Evolutionary conservation across 2,113 vertebrate species (phyloP).

Genomic region (Labeo rohita): DNA sequence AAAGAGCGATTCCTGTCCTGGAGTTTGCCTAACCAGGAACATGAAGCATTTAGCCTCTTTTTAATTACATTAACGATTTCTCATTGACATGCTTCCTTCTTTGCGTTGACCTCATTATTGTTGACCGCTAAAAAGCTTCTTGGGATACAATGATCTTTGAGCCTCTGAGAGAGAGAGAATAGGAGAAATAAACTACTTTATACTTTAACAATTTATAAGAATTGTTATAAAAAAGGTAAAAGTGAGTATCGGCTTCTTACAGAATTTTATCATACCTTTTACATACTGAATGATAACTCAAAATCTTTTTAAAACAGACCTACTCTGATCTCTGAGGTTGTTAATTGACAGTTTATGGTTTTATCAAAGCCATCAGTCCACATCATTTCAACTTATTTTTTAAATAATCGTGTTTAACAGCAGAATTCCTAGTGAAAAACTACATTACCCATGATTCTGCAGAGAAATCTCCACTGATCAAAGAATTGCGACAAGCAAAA

Average conservation of each 20-base stretch:
- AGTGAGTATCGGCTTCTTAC: neutral
- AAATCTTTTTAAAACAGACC: too few species aligned
- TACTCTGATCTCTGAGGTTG: too few species aligned
- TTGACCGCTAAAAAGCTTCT: neutral
- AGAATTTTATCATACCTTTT: neutral
- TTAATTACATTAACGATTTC: constrained; percentile 6
- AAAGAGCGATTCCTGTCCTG: neutral
- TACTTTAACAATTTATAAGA: neutral
- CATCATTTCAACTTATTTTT: neutral
- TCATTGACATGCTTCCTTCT: neutral
- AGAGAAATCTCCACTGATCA: neutral
- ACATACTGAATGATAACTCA: too few species aligned
- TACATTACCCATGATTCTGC: neutral
- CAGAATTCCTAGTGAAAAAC: neutral
- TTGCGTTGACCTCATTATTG: neutral
- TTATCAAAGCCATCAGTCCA: neutral
- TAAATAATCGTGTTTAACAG: neutral
- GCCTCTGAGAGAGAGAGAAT: neutral
- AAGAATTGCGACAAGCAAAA: neutral
- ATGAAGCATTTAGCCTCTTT: neutral
- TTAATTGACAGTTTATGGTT: neutral
- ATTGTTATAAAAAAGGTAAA: neutral
- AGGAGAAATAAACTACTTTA: neutral
- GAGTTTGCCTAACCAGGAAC: neutral
- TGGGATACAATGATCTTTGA: neutral